Conservation (phyloP, 2,888 invertebrate species). For the Ichneumoninae sp. region DNA sequence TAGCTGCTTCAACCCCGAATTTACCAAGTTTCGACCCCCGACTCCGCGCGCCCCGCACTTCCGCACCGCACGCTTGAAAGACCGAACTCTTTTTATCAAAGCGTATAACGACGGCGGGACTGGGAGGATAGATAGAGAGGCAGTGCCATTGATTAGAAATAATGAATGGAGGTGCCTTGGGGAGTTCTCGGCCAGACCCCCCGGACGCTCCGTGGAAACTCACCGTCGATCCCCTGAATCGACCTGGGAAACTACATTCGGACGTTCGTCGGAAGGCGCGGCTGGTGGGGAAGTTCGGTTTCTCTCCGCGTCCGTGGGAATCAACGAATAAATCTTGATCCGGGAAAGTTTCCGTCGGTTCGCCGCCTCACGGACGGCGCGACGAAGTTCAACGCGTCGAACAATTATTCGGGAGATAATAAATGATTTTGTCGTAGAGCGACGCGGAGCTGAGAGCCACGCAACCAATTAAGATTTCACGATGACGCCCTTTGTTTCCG, state of each 20-base stretch:
- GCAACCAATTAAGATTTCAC: constrained; percentile 8
- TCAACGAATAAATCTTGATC: constrained; percentile 59
- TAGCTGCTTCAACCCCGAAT: constrained; percentile 63
- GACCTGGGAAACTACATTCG: constrained; percentile 55
- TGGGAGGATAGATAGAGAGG: constrained; percentile 42
- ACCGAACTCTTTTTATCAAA: constrained; percentile 57
- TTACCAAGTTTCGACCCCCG: constrained; percentile 64
- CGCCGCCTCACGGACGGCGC: background rate
- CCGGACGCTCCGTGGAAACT: constrained; percentile 51
- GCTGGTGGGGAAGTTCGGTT: constrained; percentile 21
- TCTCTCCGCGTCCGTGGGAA: constrained; percentile 26
- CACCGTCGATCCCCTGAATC: constrained; percentile 41
- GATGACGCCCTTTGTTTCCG: background rate
- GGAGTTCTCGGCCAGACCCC: constrained; percentile 23
- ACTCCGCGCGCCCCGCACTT: constrained; percentile 11
- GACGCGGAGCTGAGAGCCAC: background rate
- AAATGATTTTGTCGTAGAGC: constrained; percentile 4
- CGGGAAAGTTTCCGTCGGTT: constrained; percentile 29
- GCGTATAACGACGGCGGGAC: constrained; percentile 52
- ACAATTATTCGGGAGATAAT: constrained; percentile 32
- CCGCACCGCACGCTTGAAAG: constrained; percentile 50
- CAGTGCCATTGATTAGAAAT: constrained; percentile 70
- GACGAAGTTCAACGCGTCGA: background rate
- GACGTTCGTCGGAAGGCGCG: constrained; percentile 46
- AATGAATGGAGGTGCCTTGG: constrained; percentile 59